Evolutionary conservation across 2,113 vertebrate species (phyloP).

Genomic region (Eclectus roratus): DNA sequence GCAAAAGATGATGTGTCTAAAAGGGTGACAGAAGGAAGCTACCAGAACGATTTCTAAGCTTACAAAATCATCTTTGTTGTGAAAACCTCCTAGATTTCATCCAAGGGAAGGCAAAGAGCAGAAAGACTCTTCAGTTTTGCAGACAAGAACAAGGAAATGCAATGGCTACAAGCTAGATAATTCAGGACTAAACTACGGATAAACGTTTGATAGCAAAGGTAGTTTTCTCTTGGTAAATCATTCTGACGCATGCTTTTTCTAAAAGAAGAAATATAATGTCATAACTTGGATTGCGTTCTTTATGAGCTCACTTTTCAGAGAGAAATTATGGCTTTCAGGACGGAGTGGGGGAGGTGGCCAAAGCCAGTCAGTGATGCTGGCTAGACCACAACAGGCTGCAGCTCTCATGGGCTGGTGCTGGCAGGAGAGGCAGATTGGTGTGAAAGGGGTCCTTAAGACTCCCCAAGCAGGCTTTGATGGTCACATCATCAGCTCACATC

Average conservation of each 20-base stretch:
- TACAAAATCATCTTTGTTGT: not conserved
- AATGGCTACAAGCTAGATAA: rapidly evolving
- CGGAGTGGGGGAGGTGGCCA: rapidly evolving
- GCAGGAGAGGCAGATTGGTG: rapidly evolving
- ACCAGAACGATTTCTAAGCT: not conserved
- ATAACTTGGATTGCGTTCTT: not conserved
- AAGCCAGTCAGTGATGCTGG: not conserved
- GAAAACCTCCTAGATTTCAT: not conserved
- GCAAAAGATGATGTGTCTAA: not conserved
- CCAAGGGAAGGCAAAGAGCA: not conserved
- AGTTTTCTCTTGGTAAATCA: not conserved
- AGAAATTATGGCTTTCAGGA: not conserved
- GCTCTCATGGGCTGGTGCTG: not conserved
- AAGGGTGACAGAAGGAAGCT: not conserved
- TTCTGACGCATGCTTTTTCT: not conserved
- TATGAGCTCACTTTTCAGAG: not conserved
- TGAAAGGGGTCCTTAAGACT: not conserved
- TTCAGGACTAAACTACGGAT: not conserved
- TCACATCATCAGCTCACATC: not conserved
- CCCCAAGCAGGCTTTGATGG: not conserved
- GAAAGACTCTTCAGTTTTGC: not conserved
- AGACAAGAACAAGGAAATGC: rapidly evolving
- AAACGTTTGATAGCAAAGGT: not conserved
- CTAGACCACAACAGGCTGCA: rapidly evolving
- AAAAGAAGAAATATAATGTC: not conserved